These are phyloP conservation scores for Equus przewalskii DNA, from an alignment of 2,113 vertebrate genomes.

Conservation along the genomic window DNA sequence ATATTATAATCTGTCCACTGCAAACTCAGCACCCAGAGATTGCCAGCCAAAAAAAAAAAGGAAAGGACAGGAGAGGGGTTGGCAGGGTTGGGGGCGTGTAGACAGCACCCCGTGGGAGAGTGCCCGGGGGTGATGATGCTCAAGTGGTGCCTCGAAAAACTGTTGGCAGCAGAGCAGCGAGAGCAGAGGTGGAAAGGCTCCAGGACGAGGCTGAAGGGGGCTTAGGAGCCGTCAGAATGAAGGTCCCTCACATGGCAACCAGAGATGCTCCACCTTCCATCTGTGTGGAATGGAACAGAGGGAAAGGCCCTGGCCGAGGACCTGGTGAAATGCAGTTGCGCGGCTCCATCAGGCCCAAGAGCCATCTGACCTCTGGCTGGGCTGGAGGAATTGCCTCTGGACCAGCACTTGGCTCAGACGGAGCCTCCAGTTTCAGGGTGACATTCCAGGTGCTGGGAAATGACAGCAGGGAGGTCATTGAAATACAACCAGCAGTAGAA, in stretches of 20 bases:
- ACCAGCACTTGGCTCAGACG: conserved; percentile 12
- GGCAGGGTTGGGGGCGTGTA: neutral
- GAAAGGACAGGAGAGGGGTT: neutral
- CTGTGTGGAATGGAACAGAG: neutral
- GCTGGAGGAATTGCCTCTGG: conserved; percentile 47
- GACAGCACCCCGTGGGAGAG: neutral
- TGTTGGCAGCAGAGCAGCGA: fast-evolving
- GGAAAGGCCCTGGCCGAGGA: neutral
- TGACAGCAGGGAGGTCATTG: conserved; percentile 56
- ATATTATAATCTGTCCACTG: neutral
- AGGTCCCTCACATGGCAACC: neutral
- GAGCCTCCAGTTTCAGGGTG: conserved; percentile 64
- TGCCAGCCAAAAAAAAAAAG: neutral
- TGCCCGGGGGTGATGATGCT: neutral
- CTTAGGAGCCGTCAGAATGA: neutral
- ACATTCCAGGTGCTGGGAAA: conserved; percentile 68
- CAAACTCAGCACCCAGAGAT: neutral
- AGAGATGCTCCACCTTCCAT: neutral
- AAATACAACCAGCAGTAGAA: conserved; percentile 63
- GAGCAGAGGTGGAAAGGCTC: neutral
- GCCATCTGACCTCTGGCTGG: conserved; percentile 33
- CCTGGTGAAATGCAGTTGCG: neutral
- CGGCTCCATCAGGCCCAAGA: neutral
- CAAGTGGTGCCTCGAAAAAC: neutral
- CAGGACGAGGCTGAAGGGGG: neutral